A percentile compares a stretch with the other conserved stretches of the same genome.
Conservation (phyloP, 2,888 invertebrate genomes). For the Nomada flava region DNA sequence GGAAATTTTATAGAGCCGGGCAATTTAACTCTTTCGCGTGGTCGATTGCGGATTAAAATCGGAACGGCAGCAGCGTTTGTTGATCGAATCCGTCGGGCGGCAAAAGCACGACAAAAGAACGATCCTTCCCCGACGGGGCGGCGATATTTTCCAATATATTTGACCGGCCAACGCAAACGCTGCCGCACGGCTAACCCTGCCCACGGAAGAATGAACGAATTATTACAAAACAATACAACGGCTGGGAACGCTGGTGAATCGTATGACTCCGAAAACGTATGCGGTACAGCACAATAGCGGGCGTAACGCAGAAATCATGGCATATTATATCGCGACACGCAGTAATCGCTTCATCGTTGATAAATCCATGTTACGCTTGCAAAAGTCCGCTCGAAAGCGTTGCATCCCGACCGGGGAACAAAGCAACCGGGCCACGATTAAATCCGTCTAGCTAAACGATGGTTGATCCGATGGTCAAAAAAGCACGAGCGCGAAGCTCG, state of each 20-base stretch:
- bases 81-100: constrained; percentile 25
- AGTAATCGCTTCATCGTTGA: constrained; percentile 43
- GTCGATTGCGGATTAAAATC: constrained; percentile 32
- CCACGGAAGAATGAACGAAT: constrained; percentile 43
- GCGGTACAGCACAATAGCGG: constrained; percentile 6
- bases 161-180: constrained; percentile 8
- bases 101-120: constrained; percentile 41
- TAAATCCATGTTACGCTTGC: constrained; percentile 35
- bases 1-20: constrained; percentile 2
- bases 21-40: constrained; percentile 42
- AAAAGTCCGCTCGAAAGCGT: constrained; percentile 19
- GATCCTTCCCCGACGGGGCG: constrained; percentile 14
- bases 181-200: constrained; percentile 8
- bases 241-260: constrained; percentile 10
- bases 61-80: constrained; percentile 30
- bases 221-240: constrained; percentile 46
- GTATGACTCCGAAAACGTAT: constrained; percentile 11
- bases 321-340: constrained; percentile 39
- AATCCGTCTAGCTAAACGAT: constrained; percentile 42
- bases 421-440: constrained; percentile 44
- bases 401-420: constrained; percentile 36
- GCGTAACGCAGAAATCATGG: neutral
- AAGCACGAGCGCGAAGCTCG: neutral
- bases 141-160: constrained; percentile 52
- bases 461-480: constrained; percentile 23